A percentile compares a stretch with the other conserved stretches of the same genome.
Evolutionary conservation across 2,888 invertebrate species (phyloP).

Genomic region (Electrophaes corylata): DNA sequence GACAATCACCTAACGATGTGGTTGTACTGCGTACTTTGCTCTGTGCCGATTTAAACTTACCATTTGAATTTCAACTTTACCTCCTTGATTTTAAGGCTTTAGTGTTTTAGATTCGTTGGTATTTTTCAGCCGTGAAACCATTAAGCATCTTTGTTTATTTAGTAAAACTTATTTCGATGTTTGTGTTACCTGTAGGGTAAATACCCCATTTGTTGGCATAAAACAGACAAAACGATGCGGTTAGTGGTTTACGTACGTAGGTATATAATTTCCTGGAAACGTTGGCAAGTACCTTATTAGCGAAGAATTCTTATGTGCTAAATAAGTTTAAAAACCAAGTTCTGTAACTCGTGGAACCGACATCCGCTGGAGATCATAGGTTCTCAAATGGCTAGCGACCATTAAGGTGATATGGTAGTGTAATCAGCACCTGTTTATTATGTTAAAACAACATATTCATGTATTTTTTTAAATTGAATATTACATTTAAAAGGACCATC

Average conservation of each 20-base stretch:
- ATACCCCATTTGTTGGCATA: constrained; percentile 18
- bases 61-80: background rate
- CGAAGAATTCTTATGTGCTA: background rate
- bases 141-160: constrained; percentile 15
- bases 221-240: constrained; percentile 18
- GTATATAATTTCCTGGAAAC: background rate
- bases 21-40: background rate
- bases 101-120: constrained; percentile 1
- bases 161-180: constrained; percentile 12
- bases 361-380: no score
- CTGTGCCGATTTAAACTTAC: constrained; percentile 2
- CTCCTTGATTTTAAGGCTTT: background rate
- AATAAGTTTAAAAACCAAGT: no score
- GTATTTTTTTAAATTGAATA: no score
- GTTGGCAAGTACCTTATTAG: background rate
- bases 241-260: constrained; percentile 1
- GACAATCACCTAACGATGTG: constrained; percentile 11
- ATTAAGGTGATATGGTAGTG: no score
- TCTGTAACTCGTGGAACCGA: no score
- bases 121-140: constrained; percentile 14
- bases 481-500: no score
- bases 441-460: no score
- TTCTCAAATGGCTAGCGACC: no score
- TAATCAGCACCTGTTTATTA: no score
- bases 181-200: constrained; percentile 10